These are phyloP conservation scores for Microctonus brassicae DNA, from an alignment of 2,888 invertebrate genomes.

Conservation along the genomic window DNA sequence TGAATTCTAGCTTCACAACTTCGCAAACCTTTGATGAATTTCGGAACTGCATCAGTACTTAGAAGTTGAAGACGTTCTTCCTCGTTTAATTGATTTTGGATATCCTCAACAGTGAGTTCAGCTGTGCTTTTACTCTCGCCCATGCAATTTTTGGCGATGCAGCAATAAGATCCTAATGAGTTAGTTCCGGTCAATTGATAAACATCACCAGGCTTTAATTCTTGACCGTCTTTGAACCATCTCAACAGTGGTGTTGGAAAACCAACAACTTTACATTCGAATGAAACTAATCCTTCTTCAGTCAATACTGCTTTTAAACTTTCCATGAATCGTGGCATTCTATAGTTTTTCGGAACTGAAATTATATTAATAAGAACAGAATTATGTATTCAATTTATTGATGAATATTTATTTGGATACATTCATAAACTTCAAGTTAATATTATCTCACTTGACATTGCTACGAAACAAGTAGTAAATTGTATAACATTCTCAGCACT, in stretches of 20 bases:
- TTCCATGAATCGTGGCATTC: conserved; percentile 91
- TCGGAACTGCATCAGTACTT: conserved; percentile 84
- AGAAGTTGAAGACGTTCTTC: conserved; percentile 85
- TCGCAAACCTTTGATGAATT: conserved; percentile 84
- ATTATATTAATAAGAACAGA: background rate
- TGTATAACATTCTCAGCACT: conserved; percentile 82
- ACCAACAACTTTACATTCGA: conserved; percentile 93
- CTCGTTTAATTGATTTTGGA: conserved; percentile 89
- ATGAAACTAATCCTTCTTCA: conserved; percentile 92
- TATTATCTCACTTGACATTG: conserved; percentile 82
- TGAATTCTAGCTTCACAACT: conserved; percentile 87
- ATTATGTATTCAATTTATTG: conserved; percentile 18
- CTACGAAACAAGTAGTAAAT: conserved; percentile 80
- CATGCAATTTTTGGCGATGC: conserved; percentile 92
- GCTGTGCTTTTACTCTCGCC: conserved; percentile 89
- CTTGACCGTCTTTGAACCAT: conserved; percentile 95
- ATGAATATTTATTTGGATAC: background rate
- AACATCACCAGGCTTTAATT: conserved; percentile 91
- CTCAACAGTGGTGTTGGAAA: conserved; percentile 89
- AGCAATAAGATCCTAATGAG: conserved; percentile 88
- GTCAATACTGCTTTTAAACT: conserved; percentile 89
- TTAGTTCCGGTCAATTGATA: conserved; percentile 93
- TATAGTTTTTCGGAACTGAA: conserved; percentile 89
- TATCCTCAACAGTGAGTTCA: conserved; percentile 90
- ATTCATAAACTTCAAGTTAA: background rate